Percentiles rank a stretch among this genome's conserved stretches.
phyloP scores from a whole-genome alignment of 1,140 invertebrate species.

The Drosophila bocqueti region DNA sequence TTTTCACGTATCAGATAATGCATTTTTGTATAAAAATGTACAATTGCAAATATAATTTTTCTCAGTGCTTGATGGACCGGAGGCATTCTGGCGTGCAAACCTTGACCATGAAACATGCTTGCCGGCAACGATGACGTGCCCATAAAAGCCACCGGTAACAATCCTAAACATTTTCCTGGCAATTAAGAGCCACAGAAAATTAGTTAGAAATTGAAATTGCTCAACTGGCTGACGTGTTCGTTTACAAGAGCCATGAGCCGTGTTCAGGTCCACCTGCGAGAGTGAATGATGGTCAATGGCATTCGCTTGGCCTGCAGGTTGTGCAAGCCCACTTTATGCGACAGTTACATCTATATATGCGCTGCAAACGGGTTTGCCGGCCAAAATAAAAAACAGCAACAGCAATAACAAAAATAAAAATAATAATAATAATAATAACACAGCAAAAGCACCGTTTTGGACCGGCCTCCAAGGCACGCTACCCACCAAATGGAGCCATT shows the following conservation, averaged over 20 bases:
- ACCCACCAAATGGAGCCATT: conserved; percentile 70
- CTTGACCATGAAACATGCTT: conserved; percentile 75
- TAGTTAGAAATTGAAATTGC: conserved; percentile 78
- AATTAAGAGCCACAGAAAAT: conserved; percentile 68
- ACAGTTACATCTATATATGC: conserved; percentile 69
- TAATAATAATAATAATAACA: conserved; percentile 39
- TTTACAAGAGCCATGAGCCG: conserved; percentile 9
- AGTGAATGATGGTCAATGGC: conserved; percentile 67
- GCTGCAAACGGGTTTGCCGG: conserved; percentile 53
- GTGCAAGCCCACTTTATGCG: conserved; percentile 34
- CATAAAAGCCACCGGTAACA: conserved; percentile 55
- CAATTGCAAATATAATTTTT: not conserved
- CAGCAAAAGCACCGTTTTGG: conserved; percentile 51
- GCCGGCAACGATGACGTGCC: conserved; percentile 37
- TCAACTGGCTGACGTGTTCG: conserved; percentile 26
- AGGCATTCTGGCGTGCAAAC: conserved; percentile 70
- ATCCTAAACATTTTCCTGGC: conserved; percentile 60
- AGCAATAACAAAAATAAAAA: conserved; percentile 2
- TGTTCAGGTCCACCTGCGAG: not conserved
- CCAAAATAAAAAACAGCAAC: conserved; percentile 7
- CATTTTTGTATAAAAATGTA: not conserved
- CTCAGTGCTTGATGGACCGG: conserved; percentile 19
- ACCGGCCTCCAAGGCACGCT: conserved; percentile 44
- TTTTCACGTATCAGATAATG: not conserved
- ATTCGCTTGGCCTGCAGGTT: conserved; percentile 39